These are phyloP conservation scores for Phanerotoma sp. DNA, from an alignment of 2,888 invertebrate genomes.

Conservation along the genomic window DNA sequence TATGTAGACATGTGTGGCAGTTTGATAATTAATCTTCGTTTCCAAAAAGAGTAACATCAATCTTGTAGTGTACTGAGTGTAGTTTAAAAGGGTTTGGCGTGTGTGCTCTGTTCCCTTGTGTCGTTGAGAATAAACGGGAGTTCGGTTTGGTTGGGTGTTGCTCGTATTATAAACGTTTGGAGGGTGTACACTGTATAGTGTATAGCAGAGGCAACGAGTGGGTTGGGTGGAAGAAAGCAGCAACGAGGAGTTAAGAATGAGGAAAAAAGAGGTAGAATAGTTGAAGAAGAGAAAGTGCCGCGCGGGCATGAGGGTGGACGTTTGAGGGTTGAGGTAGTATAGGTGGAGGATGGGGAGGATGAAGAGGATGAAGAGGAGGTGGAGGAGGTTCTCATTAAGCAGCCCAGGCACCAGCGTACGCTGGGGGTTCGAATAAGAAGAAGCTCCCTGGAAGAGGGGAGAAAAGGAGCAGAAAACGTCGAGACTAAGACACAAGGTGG, in stretches of 20 bases:
- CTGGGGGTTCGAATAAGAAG: conserved; percentile 45
- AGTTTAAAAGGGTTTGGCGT: too few relatives aligned
- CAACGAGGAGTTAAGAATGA: neutral
- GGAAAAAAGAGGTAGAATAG: conserved; percentile 10
- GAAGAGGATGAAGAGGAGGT: conserved; percentile 37
- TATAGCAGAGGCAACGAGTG: neutral
- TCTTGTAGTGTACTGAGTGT: too few relatives aligned
- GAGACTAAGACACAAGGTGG: conserved; percentile 36
- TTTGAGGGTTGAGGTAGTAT: conserved; percentile 27
- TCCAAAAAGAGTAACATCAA: too few relatives aligned
- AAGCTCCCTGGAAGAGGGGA: conserved; percentile 41
- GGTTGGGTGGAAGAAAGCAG: conserved; percentile 7
- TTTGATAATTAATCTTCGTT: too few relatives aligned
- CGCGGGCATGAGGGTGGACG: conserved; percentile 18
- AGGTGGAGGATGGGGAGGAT: conserved; percentile 18
- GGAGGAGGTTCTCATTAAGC: conserved; percentile 57
- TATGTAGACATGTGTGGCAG: too few relatives aligned
- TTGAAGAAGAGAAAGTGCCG: conserved; percentile 9
- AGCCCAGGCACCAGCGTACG: conserved; percentile 54
- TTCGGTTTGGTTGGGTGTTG: conserved; percentile 3
- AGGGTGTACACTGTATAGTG: too few relatives aligned
- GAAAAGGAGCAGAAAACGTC: conserved; percentile 42
- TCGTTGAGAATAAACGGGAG: neutral
- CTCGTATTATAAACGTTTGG: conserved; percentile 4
- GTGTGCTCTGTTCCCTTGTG: neutral